Conservation (phyloP, 2,888 invertebrate species). For the Acrobasis consociella region DNA sequence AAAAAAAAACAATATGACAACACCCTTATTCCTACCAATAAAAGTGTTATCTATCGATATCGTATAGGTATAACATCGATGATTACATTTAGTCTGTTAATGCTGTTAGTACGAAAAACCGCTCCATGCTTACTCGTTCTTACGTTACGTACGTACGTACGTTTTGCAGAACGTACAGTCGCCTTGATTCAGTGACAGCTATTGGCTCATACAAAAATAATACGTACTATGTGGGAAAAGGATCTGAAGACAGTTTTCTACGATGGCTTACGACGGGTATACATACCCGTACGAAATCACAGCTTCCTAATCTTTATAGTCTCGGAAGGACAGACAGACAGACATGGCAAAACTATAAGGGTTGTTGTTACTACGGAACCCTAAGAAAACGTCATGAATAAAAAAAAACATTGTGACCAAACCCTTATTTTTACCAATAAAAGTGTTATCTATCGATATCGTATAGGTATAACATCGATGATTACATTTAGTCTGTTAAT, state of each 20-base stretch:
- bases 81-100: constrained; percentile 12
- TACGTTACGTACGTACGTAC: constrained; percentile 38
- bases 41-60: constrained; percentile 9
- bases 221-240: constrained; percentile 30
- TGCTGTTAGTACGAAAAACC: neutral
- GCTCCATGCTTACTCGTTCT: neutral
- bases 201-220: no score
- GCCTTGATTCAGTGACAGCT: no score
- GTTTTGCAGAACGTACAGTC: constrained; percentile 25
- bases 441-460: constrained; percentile 7
- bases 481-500: constrained; percentile 14
- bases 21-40: constrained; percentile 2
- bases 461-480: constrained; percentile 2
- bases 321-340: no score
- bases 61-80: constrained; percentile 1
- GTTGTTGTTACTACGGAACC: no score
- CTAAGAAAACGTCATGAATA: no score
- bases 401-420: no score
- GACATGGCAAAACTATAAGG: no score
- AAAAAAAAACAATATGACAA: no score
- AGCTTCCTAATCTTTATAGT: no score
- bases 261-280: no score
- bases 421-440: constrained; percentile 8
- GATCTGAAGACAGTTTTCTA: constrained; percentile 41
- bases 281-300: no score